Evolutionary conservation across 2,888 invertebrate genomes (phyloP).

Genomic region (Cephus pulcher): DNA sequence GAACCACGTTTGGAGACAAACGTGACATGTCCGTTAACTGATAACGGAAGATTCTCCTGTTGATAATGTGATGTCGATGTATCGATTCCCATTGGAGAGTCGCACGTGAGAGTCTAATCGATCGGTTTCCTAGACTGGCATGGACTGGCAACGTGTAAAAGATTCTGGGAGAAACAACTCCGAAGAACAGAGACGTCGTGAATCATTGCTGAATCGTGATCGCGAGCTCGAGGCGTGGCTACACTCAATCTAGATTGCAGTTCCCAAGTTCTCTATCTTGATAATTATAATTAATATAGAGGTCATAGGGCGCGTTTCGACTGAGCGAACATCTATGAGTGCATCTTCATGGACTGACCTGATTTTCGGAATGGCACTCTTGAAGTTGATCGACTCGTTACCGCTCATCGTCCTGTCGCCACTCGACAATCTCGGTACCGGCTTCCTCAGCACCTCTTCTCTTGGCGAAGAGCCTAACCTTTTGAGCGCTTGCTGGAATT

Average conservation of each 20-base stretch:
- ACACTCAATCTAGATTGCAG: not conserved
- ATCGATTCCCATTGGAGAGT: not conserved
- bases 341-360: slow-evolving; percentile 43
- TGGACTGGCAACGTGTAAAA: not conserved
- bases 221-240: not conserved
- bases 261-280: not conserved
- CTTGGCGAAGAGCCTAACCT: slow-evolving; percentile 24
- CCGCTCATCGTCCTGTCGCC: not conserved
- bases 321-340: not conserved
- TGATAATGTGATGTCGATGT: not conserved
- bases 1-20: not conserved
- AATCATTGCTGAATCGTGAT: not conserved
- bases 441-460: not conserved
- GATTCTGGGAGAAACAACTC: not conserved
- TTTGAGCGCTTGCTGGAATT: slow-evolving; percentile 13
- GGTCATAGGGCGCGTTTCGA: not conserved
- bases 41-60: not conserved
- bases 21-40: not conserved
- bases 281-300: not conserved
- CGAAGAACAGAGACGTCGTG: not conserved
- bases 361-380: slow-evolving; percentile 52
- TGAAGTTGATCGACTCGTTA: slow-evolving; percentile 42
- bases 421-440: not conserved
- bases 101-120: not conserved
- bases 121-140: not conserved